Percentiles rank a stretch among this genome's conserved stretches.
phyloP scores from a whole-genome alignment of 2,888 invertebrate genomes.

The Dasypogon diadema region DNA sequence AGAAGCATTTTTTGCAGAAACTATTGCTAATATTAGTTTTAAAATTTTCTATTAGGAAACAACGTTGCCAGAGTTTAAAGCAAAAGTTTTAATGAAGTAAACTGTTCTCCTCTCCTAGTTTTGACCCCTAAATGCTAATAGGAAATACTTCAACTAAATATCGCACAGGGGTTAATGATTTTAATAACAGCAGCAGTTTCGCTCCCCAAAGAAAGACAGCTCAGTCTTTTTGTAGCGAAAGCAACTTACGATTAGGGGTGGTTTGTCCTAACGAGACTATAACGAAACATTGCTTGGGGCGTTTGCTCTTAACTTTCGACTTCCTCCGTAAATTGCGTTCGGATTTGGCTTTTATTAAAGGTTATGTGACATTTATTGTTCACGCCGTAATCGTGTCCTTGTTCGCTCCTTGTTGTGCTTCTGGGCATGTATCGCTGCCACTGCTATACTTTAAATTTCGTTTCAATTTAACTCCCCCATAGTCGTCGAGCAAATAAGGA shows the following conservation, averaged over 20 bases:
- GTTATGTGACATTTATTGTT: slow-evolving; percentile 69
- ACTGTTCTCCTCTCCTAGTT: too few species aligned
- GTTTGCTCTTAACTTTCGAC: slow-evolving; percentile 22
- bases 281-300: slow-evolving; percentile 28
- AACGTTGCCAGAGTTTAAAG: too few species aligned
- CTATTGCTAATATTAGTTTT: too few species aligned
- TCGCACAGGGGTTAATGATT: slow-evolving; percentile 40
- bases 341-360: slow-evolving; percentile 65
- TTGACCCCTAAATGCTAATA: too few species aligned
- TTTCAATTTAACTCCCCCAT: slow-evolving; percentile 53
- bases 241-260: not conserved
- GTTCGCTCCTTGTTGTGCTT: slow-evolving; percentile 53
- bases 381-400: slow-evolving; percentile 64
- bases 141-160: slow-evolving; percentile 12
- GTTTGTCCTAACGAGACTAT: not conserved
- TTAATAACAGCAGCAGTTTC: slow-evolving; percentile 43
- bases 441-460: slow-evolving; percentile 52
- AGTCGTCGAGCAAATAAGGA: not conserved
- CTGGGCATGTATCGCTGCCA: slow-evolving; percentile 50
- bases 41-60: too few species aligned
- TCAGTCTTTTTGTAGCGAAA: not conserved
- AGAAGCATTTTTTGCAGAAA: too few species aligned
- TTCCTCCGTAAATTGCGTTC: slow-evolving; percentile 56
- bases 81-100: too few species aligned
- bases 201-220: not conserved